A percentile compares a stretch with the other conserved stretches of the same genome.
phyloP scores from a whole-genome alignment of 2,113 vertebrate species.

The Aphelocoma coerulescens region DNA sequence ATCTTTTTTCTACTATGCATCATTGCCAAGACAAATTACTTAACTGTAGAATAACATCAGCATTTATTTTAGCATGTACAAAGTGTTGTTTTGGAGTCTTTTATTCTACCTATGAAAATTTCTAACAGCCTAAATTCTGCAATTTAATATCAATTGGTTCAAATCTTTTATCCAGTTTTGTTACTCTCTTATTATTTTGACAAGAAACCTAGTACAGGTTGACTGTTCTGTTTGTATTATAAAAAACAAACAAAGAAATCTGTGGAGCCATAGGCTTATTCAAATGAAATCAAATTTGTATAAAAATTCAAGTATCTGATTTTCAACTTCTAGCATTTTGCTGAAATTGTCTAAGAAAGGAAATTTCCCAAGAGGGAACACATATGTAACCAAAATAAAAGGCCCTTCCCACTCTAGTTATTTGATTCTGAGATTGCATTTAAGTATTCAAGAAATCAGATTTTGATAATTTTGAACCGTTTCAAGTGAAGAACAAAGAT shows the following conservation, averaged over 20 bases:
- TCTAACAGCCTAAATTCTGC: neutral
- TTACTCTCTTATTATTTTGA: neutral
- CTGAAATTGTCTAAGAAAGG: neutral
- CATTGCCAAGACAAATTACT: neutral
- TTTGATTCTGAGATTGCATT: neutral
- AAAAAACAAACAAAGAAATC: neutral
- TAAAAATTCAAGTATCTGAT: neutral
- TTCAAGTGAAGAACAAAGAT: neutral
- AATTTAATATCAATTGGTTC: neutral
- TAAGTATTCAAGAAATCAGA: neutral
- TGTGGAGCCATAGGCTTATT: neutral
- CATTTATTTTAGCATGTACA: neutral
- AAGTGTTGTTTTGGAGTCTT: neutral
- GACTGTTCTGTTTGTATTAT: neutral
- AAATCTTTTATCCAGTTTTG: neutral
- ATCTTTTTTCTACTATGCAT: neutral
- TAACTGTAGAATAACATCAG: neutral
- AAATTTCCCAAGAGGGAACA: neutral
- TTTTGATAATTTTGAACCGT: neutral
- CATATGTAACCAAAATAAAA: neutral
- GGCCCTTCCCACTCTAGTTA: neutral
- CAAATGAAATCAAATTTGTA: neutral
- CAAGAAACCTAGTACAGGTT: neutral
- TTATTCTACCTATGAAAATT: neutral
- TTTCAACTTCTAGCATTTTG: neutral